Evolutionary conservation across 2,113 vertebrate genomes (phyloP).

Genomic region (Chloropsis cyanopogon): DNA sequence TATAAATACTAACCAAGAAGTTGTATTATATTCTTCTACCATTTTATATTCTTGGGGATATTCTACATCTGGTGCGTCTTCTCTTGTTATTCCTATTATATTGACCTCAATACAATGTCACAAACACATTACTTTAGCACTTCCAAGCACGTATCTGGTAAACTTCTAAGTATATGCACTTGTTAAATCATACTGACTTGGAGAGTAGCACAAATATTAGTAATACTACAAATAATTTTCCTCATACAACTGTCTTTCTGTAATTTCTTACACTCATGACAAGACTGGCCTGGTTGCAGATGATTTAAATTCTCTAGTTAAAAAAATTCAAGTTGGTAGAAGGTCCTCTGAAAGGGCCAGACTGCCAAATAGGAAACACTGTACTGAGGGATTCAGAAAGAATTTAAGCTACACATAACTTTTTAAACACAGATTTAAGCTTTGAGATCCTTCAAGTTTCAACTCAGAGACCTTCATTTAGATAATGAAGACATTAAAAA

Average conservation of each 20-base stretch:
- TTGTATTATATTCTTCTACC: background rate
- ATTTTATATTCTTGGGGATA: background rate
- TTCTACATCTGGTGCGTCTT: background rate
- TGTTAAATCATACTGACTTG: background rate
- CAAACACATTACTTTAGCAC: background rate
- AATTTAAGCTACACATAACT: background rate
- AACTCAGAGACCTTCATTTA: background rate
- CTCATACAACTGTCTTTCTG: background rate
- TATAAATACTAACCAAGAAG: background rate
- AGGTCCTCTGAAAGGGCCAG: background rate
- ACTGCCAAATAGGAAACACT: background rate
- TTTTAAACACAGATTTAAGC: background rate
- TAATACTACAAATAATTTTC: background rate
- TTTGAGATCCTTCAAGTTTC: background rate
- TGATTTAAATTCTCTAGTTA: background rate
- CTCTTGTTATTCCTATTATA: background rate
- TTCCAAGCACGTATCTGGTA: background rate
- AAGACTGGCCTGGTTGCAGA: background rate
- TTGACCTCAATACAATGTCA: background rate
- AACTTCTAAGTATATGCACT: background rate
- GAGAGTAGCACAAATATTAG: background rate
- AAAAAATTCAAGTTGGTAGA: background rate
- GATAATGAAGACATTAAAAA: background rate
- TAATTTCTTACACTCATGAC: background rate
- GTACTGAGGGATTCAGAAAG: background rate